Percentiles rank a stretch among this genome's conserved stretches.
Conservation (phyloP, 2,797 vertebrate genomes). For the Toxotes lorentzi region DNA sequence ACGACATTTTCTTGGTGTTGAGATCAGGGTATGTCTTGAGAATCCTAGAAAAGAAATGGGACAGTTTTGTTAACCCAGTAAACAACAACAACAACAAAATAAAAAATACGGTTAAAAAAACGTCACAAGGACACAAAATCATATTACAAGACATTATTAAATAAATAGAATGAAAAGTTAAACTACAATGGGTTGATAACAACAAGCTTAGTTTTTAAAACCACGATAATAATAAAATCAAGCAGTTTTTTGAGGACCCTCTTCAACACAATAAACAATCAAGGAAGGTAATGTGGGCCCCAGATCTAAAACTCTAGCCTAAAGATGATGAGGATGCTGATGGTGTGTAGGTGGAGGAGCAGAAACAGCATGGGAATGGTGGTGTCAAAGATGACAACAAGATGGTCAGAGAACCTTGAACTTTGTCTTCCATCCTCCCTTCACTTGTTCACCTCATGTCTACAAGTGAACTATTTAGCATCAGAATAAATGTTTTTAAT, state of each 20-base stretch:
- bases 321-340: constrained; percentile 12
- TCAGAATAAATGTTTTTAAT: constrained; percentile 69
- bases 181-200: not conserved
- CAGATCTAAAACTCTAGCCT: not conserved
- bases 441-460: constrained; percentile 21
- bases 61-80: too few relatives aligned
- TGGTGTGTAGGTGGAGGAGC: constrained; percentile 15
- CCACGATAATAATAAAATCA: not conserved
- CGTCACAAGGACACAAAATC: not conserved
- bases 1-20: too few relatives aligned
- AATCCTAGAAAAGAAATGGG: not conserved
- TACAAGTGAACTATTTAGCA: constrained; percentile 35
- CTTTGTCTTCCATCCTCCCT: constrained; percentile 9
- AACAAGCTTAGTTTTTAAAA: not conserved
- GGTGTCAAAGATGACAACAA: constrained; percentile 1
- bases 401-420: constrained; percentile 23
- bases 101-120: not conserved
- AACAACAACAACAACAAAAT: not conserved
- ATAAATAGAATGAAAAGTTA: not conserved
- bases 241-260: not conserved
- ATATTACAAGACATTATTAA: not conserved
- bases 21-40: not conserved
- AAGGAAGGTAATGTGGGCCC: not conserved
- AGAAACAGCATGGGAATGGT: constrained; percentile 4
- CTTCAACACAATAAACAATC: not conserved